A percentile compares a stretch with the other conserved stretches of the same genome.
phyloP scores from a whole-genome alignment of 2,113 vertebrate species.

The Nothobranchius furzeri region DNA sequence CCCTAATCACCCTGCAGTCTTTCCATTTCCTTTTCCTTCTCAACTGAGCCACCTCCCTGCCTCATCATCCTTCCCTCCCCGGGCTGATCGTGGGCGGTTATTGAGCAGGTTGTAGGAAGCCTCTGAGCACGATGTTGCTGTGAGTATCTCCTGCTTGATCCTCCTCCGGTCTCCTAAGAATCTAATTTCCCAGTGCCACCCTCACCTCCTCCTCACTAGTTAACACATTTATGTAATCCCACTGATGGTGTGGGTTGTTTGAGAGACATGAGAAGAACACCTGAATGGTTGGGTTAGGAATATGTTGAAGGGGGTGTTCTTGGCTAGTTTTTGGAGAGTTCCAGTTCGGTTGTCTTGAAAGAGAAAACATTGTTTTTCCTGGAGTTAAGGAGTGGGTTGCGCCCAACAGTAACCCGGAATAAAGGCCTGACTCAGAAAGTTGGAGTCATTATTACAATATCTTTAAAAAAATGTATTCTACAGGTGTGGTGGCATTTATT shows the following conservation, averaged over 20 bases:
- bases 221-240: conserved; percentile 65
- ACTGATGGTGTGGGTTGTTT: conserved; percentile 63
- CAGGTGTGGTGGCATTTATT: too few relatives aligned
- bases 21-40: conserved; percentile 19
- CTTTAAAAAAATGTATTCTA: too few relatives aligned
- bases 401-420: too few relatives aligned
- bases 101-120: conserved; percentile 55
- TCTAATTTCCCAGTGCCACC: conserved; percentile 52
- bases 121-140: conserved; percentile 48
- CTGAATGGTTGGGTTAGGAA: too few relatives aligned
- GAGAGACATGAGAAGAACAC: conserved; percentile 9
- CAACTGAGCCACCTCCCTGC: conserved; percentile 29
- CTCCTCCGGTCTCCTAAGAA: conserved; percentile 62
- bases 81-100: conserved; percentile 60
- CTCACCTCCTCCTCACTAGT: conserved; percentile 51
- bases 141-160: conserved; percentile 57
- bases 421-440: too few relatives aligned
- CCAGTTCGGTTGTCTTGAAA: too few relatives aligned
- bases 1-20: conserved; percentile 39
- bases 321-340: too few relatives aligned
- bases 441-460: too few relatives aligned
- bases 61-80: conserved; percentile 40
- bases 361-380: too few relatives aligned
- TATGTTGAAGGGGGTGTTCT: too few relatives aligned
- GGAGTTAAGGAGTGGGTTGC: too few relatives aligned